Percentiles rank a stretch among this genome's conserved stretches.
These are phyloP conservation scores for Pogonophryne albipinna DNA, from an alignment of 2,797 vertebrate species.

Conservation along the genomic window DNA sequence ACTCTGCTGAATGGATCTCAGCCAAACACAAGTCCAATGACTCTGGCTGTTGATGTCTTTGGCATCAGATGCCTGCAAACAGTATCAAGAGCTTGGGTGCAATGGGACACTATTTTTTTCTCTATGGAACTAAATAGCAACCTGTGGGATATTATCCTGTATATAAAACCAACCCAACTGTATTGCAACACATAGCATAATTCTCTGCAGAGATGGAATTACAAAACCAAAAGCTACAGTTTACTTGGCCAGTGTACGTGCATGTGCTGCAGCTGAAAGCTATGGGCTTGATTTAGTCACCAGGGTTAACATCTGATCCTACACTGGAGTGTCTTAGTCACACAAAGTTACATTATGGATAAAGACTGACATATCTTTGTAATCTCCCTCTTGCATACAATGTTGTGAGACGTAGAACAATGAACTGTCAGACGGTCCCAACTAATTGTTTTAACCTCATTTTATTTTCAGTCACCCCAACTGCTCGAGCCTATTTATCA, in stretches of 20 bases:
- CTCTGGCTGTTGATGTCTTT: constrained; percentile 35
- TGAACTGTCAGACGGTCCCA: neutral
- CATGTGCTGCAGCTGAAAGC: constrained; percentile 9
- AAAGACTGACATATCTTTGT: neutral
- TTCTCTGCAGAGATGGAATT: constrained; percentile 30
- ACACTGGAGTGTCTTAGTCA: neutral
- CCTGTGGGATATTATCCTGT: constrained; percentile 25
- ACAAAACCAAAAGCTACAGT: constrained; percentile 35
- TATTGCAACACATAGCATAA: constrained; percentile 41
- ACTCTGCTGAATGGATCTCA: constrained; percentile 31
- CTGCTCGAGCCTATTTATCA: constrained; percentile 58
- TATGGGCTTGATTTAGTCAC: constrained; percentile 15
- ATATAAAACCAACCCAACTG: constrained; percentile 35
- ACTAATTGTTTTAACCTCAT: constrained; percentile 38
- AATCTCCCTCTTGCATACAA: neutral
- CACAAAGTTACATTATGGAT: neutral
- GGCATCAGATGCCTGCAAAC: constrained; percentile 21
- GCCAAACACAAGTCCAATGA: constrained; percentile 37
- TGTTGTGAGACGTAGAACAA: constrained; percentile 11
- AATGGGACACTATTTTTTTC: constrained; percentile 33
- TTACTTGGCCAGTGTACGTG: constrained; percentile 18
- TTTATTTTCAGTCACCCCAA: constrained; percentile 36
- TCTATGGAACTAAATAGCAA: constrained; percentile 30
- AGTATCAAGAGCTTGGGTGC: constrained; percentile 2
- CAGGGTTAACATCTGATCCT: constrained; percentile 17